These are phyloP conservation scores for Ferdinandea cuprea DNA, from an alignment of 2,888 invertebrate species.

Conservation along the genomic window DNA sequence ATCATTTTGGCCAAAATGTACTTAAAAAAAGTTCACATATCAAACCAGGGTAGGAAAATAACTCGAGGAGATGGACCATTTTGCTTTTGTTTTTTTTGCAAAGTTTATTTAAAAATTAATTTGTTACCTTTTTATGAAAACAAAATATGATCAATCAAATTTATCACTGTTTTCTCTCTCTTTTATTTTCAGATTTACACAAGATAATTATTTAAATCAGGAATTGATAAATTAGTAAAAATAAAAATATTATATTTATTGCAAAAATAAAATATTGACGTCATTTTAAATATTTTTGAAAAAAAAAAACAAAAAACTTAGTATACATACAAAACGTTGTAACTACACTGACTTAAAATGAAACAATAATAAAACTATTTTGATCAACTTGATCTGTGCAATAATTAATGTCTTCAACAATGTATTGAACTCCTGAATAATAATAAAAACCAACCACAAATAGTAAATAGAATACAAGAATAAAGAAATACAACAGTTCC, in stretches of 20 bases:
- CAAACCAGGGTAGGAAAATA: too few relatives aligned
- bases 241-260: conserved; percentile 57
- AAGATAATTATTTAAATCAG: conserved; percentile 77
- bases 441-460: conserved; percentile 7
- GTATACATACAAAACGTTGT: conserved; percentile 64
- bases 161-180: not conserved
- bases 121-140: too few relatives aligned
- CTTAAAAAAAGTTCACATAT: too few relatives aligned
- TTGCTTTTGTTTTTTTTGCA: too few relatives aligned
- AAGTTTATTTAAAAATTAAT: too few relatives aligned
- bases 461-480: conserved; percentile 16
- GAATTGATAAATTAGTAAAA: conserved; percentile 78
- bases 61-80: too few relatives aligned
- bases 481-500: conserved; percentile 52
- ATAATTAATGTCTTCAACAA: conserved; percentile 75
- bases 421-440: conserved; percentile 68
- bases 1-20: too few relatives aligned
- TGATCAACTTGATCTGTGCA: conserved; percentile 75
- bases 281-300: conserved; percentile 77
- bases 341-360: conserved; percentile 65
- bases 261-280: conserved; percentile 60
- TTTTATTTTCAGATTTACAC: conserved; percentile 67
- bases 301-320: too few relatives aligned
- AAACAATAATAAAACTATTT: conserved; percentile 72
- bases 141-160: too few relatives aligned